phyloP scores from a whole-genome alignment of 2,888 invertebrate genomes.

The Thereva unica region DNA sequence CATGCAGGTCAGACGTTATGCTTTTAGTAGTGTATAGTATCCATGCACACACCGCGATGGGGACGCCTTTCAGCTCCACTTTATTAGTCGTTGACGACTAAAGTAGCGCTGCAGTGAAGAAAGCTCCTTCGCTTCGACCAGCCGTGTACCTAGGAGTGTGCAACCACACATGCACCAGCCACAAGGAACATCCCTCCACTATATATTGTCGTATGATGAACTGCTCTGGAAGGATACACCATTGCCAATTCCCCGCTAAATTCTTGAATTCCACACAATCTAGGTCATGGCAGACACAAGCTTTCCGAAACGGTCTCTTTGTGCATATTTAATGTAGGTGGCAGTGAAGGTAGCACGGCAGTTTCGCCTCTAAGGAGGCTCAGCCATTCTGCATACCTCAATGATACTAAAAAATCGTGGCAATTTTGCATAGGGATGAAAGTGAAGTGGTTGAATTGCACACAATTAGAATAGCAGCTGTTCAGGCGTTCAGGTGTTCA shows the following conservation, averaged over 20 bases:
- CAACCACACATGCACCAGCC: neutral
- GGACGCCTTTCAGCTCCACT: constrained; percentile 18
- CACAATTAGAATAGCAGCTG: too few species aligned
- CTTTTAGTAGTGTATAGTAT: neutral
- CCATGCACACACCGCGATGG: neutral
- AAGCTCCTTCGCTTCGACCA: constrained; percentile 1
- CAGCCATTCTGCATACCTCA: too few species aligned
- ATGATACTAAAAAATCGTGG: too few species aligned
- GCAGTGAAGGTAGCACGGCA: too few species aligned
- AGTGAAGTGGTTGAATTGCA: too few species aligned
- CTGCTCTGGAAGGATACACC: too few species aligned
- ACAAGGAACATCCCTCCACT: too few species aligned
- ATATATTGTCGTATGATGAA: too few species aligned
- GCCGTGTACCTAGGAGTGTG: constrained; percentile 1
- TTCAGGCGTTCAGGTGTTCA: neutral
- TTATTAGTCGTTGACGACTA: neutral
- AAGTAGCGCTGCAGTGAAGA: constrained; percentile 3
- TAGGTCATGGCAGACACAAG: constrained; percentile 21
- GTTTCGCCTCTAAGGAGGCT: too few species aligned
- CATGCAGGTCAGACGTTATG: constrained; percentile 2
- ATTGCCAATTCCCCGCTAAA: too few species aligned
- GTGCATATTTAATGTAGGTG: too few species aligned
- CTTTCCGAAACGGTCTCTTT: neutral
- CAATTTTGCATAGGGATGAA: too few species aligned
- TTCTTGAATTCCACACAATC: neutral